Conservation (phyloP, 2,113 vertebrate species). For the Oophaga pumilio region DNA sequence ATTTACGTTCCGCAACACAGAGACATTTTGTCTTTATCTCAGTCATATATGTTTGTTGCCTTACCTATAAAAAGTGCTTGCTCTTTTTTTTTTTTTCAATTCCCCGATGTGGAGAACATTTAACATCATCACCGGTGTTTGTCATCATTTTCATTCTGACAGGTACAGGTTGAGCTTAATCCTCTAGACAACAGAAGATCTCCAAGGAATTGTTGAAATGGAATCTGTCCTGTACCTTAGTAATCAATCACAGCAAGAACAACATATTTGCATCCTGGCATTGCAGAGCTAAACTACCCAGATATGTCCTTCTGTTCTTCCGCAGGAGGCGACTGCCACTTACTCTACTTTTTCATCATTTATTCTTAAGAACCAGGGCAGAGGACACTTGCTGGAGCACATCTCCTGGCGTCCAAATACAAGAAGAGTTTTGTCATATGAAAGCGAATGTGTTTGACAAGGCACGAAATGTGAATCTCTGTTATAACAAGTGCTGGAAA, state of each 20-base stretch:
- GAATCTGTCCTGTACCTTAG: conserved; percentile 50
- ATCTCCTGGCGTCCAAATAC: conserved; percentile 30
- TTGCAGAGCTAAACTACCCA: conserved; percentile 46
- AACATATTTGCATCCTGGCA: conserved; percentile 57
- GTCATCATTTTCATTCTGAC: conserved; percentile 57
- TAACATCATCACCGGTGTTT: conserved; percentile 52
- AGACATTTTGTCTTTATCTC: conserved; percentile 2
- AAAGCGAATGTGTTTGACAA: conserved; percentile 30
- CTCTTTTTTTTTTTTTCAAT: conserved; percentile 27
- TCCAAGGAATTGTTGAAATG: conserved; percentile 55
- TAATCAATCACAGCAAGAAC: conserved; percentile 54
- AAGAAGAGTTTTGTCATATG: conserved; percentile 25
- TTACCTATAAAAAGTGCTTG: conserved; percentile 36
- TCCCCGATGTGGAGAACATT: conserved; percentile 45
- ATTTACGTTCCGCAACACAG: background rate
- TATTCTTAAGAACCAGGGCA: conserved; percentile 49
- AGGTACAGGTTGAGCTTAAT: conserved; percentile 58
- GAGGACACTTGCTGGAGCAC: conserved; percentile 38
- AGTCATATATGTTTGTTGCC: background rate
- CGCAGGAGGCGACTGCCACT: conserved; percentile 41
- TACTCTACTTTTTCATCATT: conserved; percentile 47
- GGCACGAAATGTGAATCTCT: background rate
- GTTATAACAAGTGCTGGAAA: background rate
- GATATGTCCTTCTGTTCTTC: conserved; percentile 51
- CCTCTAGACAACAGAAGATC: conserved; percentile 56